Conservation (phyloP, 2,113 vertebrate species). For the Rhadina sibilatrix region DNA sequence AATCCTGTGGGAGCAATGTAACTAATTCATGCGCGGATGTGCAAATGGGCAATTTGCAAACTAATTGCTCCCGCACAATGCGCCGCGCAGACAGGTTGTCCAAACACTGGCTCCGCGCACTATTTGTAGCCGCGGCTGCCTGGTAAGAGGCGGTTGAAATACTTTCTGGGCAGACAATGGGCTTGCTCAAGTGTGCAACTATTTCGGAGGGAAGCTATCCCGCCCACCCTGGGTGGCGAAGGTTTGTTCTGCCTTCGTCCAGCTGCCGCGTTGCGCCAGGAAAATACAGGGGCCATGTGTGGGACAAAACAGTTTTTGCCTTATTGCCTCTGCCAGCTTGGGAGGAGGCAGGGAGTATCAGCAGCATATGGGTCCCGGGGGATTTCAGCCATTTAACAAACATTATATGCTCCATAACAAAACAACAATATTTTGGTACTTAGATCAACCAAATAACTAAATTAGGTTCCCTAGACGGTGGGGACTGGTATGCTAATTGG, state of each 20-base stretch:
- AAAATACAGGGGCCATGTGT: conserved; percentile 77
- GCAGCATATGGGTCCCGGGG: conserved; percentile 75
- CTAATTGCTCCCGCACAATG: conserved; percentile 72
- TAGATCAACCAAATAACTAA: conserved; percentile 64
- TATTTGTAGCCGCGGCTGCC: conserved; percentile 66
- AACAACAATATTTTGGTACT: conserved; percentile 68
- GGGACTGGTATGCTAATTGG: conserved; percentile 75
- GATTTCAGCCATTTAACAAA: conserved; percentile 71
- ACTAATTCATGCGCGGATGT: conserved; percentile 39
- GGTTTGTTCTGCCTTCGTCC: conserved; percentile 70
- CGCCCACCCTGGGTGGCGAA: conserved; percentile 76
- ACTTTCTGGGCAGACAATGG: conserved; percentile 79
- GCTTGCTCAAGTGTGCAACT: conserved; percentile 79
- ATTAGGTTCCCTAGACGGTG: conserved; percentile 73
- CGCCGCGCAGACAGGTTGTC: conserved; percentile 65
- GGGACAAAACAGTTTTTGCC: conserved; percentile 71
- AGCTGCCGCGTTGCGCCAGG: conserved; percentile 70
- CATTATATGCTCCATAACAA: conserved; percentile 64
- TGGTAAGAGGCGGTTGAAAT: conserved; percentile 79
- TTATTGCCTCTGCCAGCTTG: conserved; percentile 57
- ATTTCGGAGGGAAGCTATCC: conserved; percentile 70
- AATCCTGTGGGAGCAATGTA: conserved; percentile 7
- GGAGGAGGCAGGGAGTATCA: conserved; percentile 49
- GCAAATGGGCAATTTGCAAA: conserved; percentile 75
- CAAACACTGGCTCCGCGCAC: neutral